Conservation (phyloP, 2,888 invertebrate genomes). For the Dynastes hyllus region DNA sequence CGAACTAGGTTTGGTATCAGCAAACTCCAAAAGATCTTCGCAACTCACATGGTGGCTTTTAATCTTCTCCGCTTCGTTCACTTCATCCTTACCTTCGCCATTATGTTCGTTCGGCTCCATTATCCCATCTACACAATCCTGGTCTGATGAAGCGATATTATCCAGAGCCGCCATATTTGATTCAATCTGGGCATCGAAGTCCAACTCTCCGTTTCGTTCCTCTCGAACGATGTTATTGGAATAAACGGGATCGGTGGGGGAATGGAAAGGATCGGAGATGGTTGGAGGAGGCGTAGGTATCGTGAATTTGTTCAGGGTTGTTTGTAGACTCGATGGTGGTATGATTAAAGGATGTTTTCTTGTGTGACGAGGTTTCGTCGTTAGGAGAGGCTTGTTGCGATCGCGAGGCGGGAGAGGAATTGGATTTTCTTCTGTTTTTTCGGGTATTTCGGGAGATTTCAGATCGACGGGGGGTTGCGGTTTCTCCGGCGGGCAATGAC, state of each 20-base stretch:
- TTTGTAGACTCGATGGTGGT: conserved; percentile 78
- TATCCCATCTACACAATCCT: conserved; percentile 63
- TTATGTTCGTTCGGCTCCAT: conserved; percentile 19
- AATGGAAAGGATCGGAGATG: conserved; percentile 60
- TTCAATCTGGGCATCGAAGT: conserved; percentile 74
- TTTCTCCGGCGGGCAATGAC: not conserved
- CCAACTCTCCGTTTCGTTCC: conserved; percentile 63
- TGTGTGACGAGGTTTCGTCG: conserved; percentile 82
- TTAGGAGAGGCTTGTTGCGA: conserved; percentile 77
- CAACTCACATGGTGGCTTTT: conserved; percentile 89
- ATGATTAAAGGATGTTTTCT: conserved; percentile 88
- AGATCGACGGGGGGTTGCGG: conserved; percentile 28
- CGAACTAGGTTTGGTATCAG: conserved; percentile 87
- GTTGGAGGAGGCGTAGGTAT: conserved; percentile 54
- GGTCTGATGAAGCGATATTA: conserved; percentile 69
- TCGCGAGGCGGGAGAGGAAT: conserved; percentile 88
- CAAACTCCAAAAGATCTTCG: conserved; percentile 92
- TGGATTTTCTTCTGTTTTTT: conserved; percentile 74
- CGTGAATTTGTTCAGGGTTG: conserved; percentile 77
- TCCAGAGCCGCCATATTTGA: conserved; percentile 77
- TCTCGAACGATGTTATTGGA: conserved; percentile 59
- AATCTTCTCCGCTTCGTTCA: conserved; percentile 45
- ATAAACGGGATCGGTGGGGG: conserved; percentile 62
- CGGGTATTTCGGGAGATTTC: conserved; percentile 49
- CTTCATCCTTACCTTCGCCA: conserved; percentile 7